These are phyloP conservation scores for Rhinogobius similis DNA, from an alignment of 2,113 vertebrate species.

Conservation along the genomic window DNA sequence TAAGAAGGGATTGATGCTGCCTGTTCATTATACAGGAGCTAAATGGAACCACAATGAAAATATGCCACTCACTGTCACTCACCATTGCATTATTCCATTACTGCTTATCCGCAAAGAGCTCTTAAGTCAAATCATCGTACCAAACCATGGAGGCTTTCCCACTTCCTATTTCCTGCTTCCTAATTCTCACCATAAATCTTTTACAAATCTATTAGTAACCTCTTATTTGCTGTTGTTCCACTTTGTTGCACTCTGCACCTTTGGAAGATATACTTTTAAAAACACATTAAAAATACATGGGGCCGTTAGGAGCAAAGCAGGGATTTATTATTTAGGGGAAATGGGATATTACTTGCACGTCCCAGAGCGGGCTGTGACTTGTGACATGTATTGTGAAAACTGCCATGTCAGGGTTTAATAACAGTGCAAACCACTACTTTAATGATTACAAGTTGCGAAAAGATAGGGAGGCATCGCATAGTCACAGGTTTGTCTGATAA, in stretches of 20 bases:
- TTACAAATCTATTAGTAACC: constrained; percentile 66
- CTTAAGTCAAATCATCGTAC: constrained; percentile 52
- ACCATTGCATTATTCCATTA: constrained; percentile 68
- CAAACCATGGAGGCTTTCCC: constrained; percentile 38
- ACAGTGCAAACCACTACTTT: background rate
- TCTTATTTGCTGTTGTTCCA: constrained; percentile 59
- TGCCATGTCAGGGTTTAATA: background rate
- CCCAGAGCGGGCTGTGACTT: constrained; percentile 24
- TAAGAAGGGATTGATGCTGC: constrained; percentile 63
- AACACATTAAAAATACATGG: constrained; percentile 70
- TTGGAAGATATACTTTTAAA: constrained; percentile 65
- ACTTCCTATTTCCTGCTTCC: constrained; percentile 64
- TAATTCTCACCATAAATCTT: constrained; percentile 66
- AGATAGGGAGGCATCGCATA: no score
- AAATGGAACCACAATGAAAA: constrained; percentile 72
- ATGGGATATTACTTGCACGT: constrained; percentile 42
- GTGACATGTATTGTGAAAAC: constrained; percentile 13
- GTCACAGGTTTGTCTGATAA: no score
- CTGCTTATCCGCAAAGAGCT: constrained; percentile 49
- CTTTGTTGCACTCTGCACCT: constrained; percentile 42
- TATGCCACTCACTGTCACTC: constrained; percentile 71
- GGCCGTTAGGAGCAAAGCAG: constrained; percentile 46
- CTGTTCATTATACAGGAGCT: constrained; percentile 69
- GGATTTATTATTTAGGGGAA: constrained; percentile 64
- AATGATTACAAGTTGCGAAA: background rate